Conservation (phyloP, 2,888 invertebrate species). For the Drosophila phalerata region DNA sequence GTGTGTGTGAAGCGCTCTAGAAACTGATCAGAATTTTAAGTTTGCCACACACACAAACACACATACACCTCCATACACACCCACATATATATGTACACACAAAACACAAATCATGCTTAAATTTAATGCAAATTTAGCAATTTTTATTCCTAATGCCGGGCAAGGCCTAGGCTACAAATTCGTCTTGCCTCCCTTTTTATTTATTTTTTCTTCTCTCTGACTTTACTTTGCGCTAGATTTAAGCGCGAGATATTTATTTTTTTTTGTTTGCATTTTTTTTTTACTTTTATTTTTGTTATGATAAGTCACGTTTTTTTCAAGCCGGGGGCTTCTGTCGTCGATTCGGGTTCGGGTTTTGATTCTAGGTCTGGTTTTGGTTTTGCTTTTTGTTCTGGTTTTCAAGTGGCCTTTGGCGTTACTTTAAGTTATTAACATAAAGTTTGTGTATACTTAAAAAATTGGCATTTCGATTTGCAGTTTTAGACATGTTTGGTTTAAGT, state of each 20-base stretch:
- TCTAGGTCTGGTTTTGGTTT: conserved; percentile 6
- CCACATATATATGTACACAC: conserved; percentile 11
- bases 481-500: not conserved
- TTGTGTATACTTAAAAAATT: conserved; percentile 30
- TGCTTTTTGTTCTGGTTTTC: conserved; percentile 7
- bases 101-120: conserved; percentile 48
- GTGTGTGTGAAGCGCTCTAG: conserved; percentile 32
- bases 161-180: conserved; percentile 50
- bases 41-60: conserved; percentile 31
- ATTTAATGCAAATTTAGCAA: conserved; percentile 66
- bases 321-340: conserved; percentile 33
- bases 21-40: conserved; percentile 53
- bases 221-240: conserved; percentile 36
- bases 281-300: conserved; percentile 42
- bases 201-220: conserved; percentile 14
- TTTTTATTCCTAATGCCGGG: conserved; percentile 63
- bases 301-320: conserved; percentile 71
- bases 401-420: conserved; percentile 26
- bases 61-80: not conserved
- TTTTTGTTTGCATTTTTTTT: conserved; percentile 7
- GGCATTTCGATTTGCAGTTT: conserved; percentile 21
- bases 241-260: conserved; percentile 42
- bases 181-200: conserved; percentile 16
- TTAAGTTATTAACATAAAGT: conserved; percentile 56
- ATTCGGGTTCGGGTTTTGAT: conserved; percentile 13